Evolutionary conservation across 2,797 vertebrate species (phyloP), one percentile per base, ranked within the genome.

Genomic region (Aselliscus stoliczkanus): DNA sequence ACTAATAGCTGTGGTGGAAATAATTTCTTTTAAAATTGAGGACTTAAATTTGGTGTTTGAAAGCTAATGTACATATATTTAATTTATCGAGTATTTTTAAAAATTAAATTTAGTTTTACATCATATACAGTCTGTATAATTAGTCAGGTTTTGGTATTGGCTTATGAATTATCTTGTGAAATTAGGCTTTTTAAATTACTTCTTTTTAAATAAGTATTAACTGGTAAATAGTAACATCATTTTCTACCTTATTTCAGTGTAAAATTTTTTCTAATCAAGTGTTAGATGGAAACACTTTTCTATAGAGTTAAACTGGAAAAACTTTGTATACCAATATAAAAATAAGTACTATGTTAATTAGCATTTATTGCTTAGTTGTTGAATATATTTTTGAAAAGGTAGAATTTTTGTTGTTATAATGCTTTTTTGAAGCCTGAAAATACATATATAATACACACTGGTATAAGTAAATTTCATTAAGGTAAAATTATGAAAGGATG

Each of bases 21-120:
- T 42, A 18, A 67, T 10, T 90, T 91, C 18, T 92, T 92, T 82
- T 77, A 87, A 90, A 97, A 77, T 14, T 21, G 27, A 73, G 34
- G 65, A 73, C 27, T 95, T 73, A 79, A 88, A 84, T 88, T 88
- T 92, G 72, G 52, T 91, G 27, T 91, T 83, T 83, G 44, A 84
- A 95, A 88, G 52, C 47, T 80, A 69, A 69, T 56, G 25, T 42
- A 69, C 44, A 15, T 56, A 5, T 23, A 86, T 21, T 76, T 79
- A 73, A 20, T 7, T 67, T 87, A 76, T 86, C n/a, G 62, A 81
- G 18, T 81, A 75, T 90, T 93, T 90, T 39, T 12, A 23, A 18
- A 93, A 88, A 39, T 70, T 76, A 44, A 82, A 90, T 77, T 86
- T 86, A 67, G 47, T 67, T 39, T 73, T 50, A 50, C 50, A 50